Percentiles rank a stretch among this genome's conserved stretches.
Conservation (phyloP, 1,140 invertebrate genomes). For the Limonius californicus region DNA sequence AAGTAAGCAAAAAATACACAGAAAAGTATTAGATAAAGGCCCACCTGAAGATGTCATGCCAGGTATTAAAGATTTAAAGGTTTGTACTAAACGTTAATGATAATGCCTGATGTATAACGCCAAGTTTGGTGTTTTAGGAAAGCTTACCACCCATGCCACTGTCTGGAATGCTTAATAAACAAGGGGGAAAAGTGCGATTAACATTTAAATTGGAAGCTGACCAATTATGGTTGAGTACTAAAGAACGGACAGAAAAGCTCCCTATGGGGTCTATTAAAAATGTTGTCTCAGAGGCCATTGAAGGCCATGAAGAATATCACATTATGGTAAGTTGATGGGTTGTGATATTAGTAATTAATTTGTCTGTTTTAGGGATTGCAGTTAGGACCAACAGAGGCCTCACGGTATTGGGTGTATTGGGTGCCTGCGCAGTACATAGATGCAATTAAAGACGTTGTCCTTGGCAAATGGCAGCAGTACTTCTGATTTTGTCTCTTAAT, state of each 20-base stretch:
- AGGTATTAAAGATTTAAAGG: slow-evolving; percentile 67
- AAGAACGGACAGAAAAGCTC: slow-evolving; percentile 90
- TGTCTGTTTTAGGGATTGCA: slow-evolving; percentile 66
- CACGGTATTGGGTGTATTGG: slow-evolving; percentile 93
- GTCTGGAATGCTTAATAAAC: slow-evolving; percentile 88
- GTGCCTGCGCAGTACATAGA: slow-evolving; percentile 89
- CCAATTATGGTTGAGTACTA: slow-evolving; percentile 91
- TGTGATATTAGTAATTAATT: not conserved
- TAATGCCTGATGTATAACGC: not conserved
- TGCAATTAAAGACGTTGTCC: slow-evolving; percentile 86
- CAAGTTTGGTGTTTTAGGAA: slow-evolving; percentile 56
- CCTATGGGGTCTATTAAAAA: slow-evolving; percentile 88
- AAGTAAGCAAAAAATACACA: slow-evolving; percentile 81
- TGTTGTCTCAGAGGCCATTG: slow-evolving; percentile 78
- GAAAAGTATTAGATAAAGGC: slow-evolving; percentile 86
- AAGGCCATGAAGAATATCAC: slow-evolving; percentile 89
- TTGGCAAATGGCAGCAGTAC: slow-evolving; percentile 85
- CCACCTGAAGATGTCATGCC: slow-evolving; percentile 87
- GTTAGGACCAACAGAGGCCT: slow-evolving; percentile 83
- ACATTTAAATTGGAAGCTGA: slow-evolving; percentile 92
- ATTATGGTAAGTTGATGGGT: slow-evolving; percentile 70
- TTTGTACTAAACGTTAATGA: not conserved
- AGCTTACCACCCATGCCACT: slow-evolving; percentile 77
- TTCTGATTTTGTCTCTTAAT: slow-evolving; percentile 36
- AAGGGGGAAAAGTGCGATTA: slow-evolving; percentile 86